Evolutionary conservation across 2,113 vertebrate genomes (phyloP).

Genomic region (Meles meles): DNA sequence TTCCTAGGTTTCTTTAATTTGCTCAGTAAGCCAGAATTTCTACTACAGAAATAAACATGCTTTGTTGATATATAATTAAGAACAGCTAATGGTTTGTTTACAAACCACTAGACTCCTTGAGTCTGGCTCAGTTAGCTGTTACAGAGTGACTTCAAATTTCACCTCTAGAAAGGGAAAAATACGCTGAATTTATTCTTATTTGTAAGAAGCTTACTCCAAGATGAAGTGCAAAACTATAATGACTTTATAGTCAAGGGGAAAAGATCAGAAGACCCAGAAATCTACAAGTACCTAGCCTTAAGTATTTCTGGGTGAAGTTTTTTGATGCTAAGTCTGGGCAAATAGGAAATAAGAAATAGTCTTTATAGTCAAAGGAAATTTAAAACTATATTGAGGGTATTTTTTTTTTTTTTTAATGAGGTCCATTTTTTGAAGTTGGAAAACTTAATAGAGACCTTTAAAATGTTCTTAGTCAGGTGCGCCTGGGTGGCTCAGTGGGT

Average conservation of each 20-base stretch:
- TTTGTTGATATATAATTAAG: slow-evolving; percentile 52
- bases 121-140: slow-evolving; percentile 18
- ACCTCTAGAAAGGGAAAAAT: slow-evolving; percentile 13
- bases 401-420: background rate
- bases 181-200: slow-evolving; percentile 3
- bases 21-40: background rate
- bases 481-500: too few species aligned
- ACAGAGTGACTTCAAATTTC: slow-evolving; percentile 15
- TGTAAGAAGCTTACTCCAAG: background rate
- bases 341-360: background rate
- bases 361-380: background rate
- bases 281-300: background rate
- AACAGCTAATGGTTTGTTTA: slow-evolving; percentile 56
- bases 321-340: background rate
- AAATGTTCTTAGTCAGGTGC: background rate
- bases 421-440: slow-evolving; percentile 13
- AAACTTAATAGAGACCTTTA: slow-evolving; percentile 29
- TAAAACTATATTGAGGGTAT: background rate
- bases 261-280: background rate
- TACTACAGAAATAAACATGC: slow-evolving; percentile 31
- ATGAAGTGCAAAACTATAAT: background rate
- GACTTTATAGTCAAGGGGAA: background rate
- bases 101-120: slow-evolving; percentile 9
- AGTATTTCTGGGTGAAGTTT: background rate
- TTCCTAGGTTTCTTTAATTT: slow-evolving; percentile 32